These are phyloP conservation scores for Forficula auricularia DNA, from an alignment of 1,140 invertebrate genomes.

Conservation along the genomic window DNA sequence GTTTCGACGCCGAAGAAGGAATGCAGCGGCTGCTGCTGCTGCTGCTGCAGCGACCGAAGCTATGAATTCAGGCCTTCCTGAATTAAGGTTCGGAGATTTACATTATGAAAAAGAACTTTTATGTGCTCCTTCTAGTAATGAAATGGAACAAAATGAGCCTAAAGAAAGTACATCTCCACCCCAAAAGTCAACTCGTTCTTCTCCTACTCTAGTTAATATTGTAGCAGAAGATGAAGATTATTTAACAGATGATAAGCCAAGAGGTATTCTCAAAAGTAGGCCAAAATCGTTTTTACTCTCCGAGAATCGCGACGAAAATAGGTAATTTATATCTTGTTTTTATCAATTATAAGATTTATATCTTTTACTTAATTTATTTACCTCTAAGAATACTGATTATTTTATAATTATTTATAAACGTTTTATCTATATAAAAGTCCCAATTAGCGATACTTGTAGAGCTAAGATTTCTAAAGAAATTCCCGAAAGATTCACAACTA, in stretches of 20 bases:
- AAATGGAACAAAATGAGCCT: slow-evolving; percentile 8
- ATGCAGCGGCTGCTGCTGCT: neutral
- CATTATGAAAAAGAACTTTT: slow-evolving; percentile 29
- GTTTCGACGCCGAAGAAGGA: slow-evolving; percentile 35
- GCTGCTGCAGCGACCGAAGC: neutral
- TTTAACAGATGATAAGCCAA: slow-evolving; percentile 29
- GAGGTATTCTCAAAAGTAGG: slow-evolving; percentile 52
- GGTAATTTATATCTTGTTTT: slow-evolving; percentile 5
- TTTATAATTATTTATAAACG: too few species aligned
- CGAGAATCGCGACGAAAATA: slow-evolving; percentile 33
- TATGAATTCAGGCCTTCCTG: slow-evolving; percentile 20
- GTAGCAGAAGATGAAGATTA: slow-evolving; percentile 23
- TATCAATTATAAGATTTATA: neutral
- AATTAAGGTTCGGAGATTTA: slow-evolving; percentile 33
- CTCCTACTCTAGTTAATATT: slow-evolving; percentile 6
- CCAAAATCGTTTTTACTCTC: slow-evolving; percentile 48
- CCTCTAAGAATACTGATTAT: too few species aligned
- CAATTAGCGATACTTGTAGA: too few species aligned
- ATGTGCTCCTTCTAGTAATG: slow-evolving; percentile 13
- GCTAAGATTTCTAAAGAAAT: too few species aligned
- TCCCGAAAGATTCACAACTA: too few species aligned
- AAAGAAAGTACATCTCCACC: slow-evolving; percentile 11
- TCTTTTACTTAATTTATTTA: too few species aligned
- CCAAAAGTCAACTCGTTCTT: slow-evolving; percentile 21
- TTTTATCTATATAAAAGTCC: too few species aligned